Conservation (phyloP, 1,140 invertebrate genomes). For the Cotesia glomerata region DNA sequence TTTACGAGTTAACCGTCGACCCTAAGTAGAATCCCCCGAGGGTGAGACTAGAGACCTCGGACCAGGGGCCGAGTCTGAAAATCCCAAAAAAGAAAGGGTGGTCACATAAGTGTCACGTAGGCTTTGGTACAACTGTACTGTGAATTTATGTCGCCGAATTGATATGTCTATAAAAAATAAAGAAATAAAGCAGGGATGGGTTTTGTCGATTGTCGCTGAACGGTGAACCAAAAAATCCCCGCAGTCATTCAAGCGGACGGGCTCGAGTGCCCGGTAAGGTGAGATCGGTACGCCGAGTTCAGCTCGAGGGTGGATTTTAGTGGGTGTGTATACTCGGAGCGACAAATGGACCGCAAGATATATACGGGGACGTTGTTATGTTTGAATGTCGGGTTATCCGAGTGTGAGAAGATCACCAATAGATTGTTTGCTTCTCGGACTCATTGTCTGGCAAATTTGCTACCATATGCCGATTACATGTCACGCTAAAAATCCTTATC, state of each 20-base stretch:
- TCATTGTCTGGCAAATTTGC: not conserved
- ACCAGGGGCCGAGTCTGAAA: not conserved
- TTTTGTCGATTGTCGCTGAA: not conserved
- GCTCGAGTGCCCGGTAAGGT: not conserved
- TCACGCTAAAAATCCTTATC: not conserved
- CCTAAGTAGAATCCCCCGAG: conserved; percentile 13
- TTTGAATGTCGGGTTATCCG: not conserved
- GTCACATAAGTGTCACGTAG: conserved; percentile 22
- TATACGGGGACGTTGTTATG: not conserved
- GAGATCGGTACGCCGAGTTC: not conserved
- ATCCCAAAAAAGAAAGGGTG: not conserved
- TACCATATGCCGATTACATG: not conserved
- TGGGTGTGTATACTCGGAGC: not conserved
- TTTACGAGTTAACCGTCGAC: conserved; percentile 20
- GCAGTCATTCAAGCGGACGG: not conserved
- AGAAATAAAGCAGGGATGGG: not conserved
- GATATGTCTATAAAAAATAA: not conserved
- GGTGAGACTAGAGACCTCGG: not conserved
- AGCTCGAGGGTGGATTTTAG: conserved; percentile 2
- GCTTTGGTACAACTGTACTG: not conserved
- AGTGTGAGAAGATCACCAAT: conserved; percentile 8
- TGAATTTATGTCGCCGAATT: not conserved
- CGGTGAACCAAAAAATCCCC: not conserved
- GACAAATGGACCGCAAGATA: not conserved
- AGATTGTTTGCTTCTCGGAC: not conserved